A percentile compares a stretch with the other conserved stretches of the same genome.
phyloP scores from a whole-genome alignment of 2,888 invertebrate genomes.

The Pegoplata infirma region DNA sequence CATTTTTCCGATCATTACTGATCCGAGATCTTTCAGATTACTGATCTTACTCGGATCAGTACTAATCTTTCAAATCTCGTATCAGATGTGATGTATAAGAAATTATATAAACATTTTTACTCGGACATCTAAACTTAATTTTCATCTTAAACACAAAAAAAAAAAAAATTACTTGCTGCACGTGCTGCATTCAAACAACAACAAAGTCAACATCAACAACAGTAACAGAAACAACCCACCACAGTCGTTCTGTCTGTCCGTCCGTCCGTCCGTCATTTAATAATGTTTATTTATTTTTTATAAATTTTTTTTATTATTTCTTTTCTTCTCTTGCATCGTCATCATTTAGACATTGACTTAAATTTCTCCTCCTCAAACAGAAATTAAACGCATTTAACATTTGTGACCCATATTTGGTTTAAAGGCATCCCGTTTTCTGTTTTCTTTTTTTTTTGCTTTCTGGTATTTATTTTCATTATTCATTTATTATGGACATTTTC shows the following conservation, averaged over 20 bases:
- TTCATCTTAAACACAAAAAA: too few relatives aligned
- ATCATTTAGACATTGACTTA: conserved; percentile 22
- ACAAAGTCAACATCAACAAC: neutral
- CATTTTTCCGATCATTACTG: too few relatives aligned
- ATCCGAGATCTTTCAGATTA: too few relatives aligned
- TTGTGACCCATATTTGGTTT: conserved; percentile 53
- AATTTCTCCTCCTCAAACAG: conserved; percentile 42
- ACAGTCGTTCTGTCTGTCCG: too few relatives aligned
- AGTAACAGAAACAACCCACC: neutral
- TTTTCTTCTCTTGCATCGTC: neutral
- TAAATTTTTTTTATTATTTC: neutral
- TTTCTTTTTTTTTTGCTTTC: neutral
- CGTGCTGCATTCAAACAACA: neutral
- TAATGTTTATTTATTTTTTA: neutral
- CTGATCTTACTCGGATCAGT: too few relatives aligned
- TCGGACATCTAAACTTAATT: neutral
- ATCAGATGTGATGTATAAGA: too few relatives aligned
- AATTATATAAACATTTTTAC: too few relatives aligned
- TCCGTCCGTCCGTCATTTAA: neutral
- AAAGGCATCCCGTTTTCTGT: conserved; percentile 38
- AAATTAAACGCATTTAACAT: conserved; percentile 48
- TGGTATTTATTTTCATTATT: neutral
- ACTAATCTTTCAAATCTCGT: too few relatives aligned
- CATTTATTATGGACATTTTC: neutral
- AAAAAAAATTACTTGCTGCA: too few relatives aligned